Base-by-base conservation (phyloP, 2,113 vertebrate genomes). In the Sylvietta virens region DNA sequence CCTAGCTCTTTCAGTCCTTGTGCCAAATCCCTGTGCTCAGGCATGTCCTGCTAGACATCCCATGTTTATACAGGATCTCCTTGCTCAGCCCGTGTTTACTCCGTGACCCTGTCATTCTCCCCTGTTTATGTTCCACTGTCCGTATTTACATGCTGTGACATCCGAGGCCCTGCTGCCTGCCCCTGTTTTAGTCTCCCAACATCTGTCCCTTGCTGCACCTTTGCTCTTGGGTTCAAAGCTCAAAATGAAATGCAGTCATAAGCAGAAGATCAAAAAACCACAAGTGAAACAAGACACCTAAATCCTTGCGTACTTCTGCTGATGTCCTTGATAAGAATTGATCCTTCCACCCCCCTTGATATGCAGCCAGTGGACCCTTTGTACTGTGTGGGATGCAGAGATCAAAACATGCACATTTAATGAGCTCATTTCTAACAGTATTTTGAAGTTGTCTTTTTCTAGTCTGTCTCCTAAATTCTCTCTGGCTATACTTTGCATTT, bases 401-500 rank as follows among this genome's bases (percentile, higher is more conserved):
- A 96, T 95, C 93, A 95, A 96, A 96, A 94, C 86, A 96, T 65
- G 31, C 28, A 79, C 76, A 69, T 81, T 88, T 84, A 93, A 90
- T 96, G 90, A 96, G 88, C 61, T 97, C 57, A 81, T 93, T 94
- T 92, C 86, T 47, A 92, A 78, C 37, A 71, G 65, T 84, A 94
- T 92, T 96, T 93, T 94, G 88, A 94, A 96, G 51, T 42, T 61
- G 51, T 48, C 85, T 84, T 94, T 96, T 96, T 81, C 92, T 69
- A 60, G 44, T 18, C 31, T 50, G 66, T 50, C 80, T 93, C 44
- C 45, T 88, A 90, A 90, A 94, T 96, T 90, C 88, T 87, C 58
- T 83, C 85, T 96, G 76, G 53, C 65, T 96, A 86, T 94, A 78
- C 28, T 96, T 92, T 88, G 85, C 92, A 95, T 94, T 95, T 92